phyloP scores from a whole-genome alignment of 92 coral and sea anemone genomes.

The Phenganax marumi region DNA sequence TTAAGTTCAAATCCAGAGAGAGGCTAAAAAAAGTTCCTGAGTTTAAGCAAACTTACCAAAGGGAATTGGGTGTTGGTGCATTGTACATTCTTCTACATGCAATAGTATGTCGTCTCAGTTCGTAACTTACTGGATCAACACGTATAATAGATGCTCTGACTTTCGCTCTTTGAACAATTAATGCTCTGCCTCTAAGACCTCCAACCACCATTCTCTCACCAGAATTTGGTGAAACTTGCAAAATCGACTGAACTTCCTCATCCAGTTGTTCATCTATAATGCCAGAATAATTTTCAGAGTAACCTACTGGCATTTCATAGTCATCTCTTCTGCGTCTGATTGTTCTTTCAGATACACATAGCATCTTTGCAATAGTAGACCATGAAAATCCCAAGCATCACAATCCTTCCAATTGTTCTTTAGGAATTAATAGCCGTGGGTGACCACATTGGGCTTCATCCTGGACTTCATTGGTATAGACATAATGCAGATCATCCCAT shows the following conservation, averaged over 20 bases:
- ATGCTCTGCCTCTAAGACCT: neutral
- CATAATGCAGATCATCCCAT: too few species aligned
- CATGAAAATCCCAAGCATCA: constrained; percentile 53
- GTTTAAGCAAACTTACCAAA: constrained; percentile 29
- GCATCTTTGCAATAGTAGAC: constrained; percentile 45
- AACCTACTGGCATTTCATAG: neutral
- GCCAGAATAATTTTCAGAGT: neutral
- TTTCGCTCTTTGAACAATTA: constrained; percentile 20
- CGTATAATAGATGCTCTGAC: constrained; percentile 9
- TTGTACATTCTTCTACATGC: neutral
- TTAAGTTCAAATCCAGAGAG: too few species aligned
- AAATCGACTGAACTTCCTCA: neutral
- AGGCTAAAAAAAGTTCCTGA: too few species aligned
- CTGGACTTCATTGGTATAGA: neutral
- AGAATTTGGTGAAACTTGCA: constrained; percentile 18
- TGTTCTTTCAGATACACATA: constrained; percentile 57
- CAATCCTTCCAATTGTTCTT: constrained; percentile 57
- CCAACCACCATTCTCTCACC: neutral
- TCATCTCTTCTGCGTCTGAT: constrained; percentile 45
- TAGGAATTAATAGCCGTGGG: constrained; percentile 52
- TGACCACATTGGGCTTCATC: constrained; percentile 31
- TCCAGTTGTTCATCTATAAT: neutral
- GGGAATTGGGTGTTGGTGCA: constrained; percentile 35
- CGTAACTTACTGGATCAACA: constrained; percentile 33
- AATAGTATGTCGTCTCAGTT: neutral